phyloP scores from a whole-genome alignment of 2,888 invertebrate genomes.

The Acanthopleura granulata region DNA sequence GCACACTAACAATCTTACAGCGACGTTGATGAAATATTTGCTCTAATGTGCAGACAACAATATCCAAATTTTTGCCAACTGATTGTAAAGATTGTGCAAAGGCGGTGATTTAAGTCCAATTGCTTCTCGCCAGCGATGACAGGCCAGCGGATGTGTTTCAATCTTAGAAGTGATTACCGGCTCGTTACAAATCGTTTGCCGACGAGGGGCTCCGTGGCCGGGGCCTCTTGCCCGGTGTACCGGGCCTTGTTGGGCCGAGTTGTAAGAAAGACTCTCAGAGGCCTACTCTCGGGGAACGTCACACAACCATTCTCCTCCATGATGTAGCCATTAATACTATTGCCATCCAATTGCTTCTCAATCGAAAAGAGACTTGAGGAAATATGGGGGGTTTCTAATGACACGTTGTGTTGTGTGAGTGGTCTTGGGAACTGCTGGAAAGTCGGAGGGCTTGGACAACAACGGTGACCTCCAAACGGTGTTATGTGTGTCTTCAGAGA shows the following conservation, averaged over 20 bases:
- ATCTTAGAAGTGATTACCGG: not conserved
- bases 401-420: not conserved
- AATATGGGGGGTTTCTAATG: conserved; percentile 5
- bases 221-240: not conserved
- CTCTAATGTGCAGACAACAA: conserved; percentile 14
- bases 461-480: no score
- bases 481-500: no score
- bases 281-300: not conserved
- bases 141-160: not conserved
- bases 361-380: not conserved
- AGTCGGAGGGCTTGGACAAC: no score
- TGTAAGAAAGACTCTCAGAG: not conserved
- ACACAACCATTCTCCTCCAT: not conserved
- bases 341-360: not conserved
- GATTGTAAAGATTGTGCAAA: conserved; percentile 15
- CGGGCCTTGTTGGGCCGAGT: not conserved
- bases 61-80: conserved; percentile 19
- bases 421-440: no score
- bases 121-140: conserved; percentile 12
- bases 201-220: not conserved
- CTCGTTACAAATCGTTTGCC: not conserved
- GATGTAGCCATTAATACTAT: conserved; percentile 7
- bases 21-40: conserved; percentile 20
- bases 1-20: not conserved
- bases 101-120: conserved; percentile 6